phyloP scores from a whole-genome alignment of 2,888 invertebrate genomes.

The Arrhopalites spinosus region DNA sequence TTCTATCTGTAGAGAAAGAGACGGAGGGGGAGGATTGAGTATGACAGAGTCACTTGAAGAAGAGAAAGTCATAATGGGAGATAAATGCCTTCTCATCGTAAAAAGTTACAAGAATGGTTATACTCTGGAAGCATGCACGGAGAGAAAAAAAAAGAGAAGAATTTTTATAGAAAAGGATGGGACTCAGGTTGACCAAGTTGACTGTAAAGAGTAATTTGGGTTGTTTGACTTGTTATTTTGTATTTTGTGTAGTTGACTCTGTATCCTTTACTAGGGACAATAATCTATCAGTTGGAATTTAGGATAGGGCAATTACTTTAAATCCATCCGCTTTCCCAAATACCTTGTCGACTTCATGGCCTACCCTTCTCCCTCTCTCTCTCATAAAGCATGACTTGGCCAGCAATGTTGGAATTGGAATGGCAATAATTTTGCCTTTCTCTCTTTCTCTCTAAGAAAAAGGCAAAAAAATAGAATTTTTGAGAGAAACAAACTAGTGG shows the following conservation, averaged over 20 bases:
- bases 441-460: not conserved
- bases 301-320: not conserved
- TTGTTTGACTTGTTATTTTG: not conserved
- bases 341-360: constrained; percentile 15
- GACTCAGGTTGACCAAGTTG: not conserved
- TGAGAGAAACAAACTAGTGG: too few species aligned
- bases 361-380: not conserved
- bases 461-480: too few species aligned
- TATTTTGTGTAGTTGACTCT: not conserved
- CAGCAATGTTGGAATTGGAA: constrained; percentile 1
- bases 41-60: too few species aligned
- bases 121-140: too few species aligned
- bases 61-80: too few species aligned
- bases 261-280: not conserved
- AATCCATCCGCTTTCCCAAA: not conserved
- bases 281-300: constrained; percentile 2
- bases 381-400: not conserved
- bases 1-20: too few species aligned
- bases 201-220: not conserved
- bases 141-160: too few species aligned
- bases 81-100: too few species aligned
- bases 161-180: too few species aligned
- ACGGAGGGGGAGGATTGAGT: too few species aligned
- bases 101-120: too few species aligned
- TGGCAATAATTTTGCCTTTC: constrained; percentile 3